Base-by-base conservation (phyloP, 2,888 invertebrate genomes). In the Thereva unica region DNA sequence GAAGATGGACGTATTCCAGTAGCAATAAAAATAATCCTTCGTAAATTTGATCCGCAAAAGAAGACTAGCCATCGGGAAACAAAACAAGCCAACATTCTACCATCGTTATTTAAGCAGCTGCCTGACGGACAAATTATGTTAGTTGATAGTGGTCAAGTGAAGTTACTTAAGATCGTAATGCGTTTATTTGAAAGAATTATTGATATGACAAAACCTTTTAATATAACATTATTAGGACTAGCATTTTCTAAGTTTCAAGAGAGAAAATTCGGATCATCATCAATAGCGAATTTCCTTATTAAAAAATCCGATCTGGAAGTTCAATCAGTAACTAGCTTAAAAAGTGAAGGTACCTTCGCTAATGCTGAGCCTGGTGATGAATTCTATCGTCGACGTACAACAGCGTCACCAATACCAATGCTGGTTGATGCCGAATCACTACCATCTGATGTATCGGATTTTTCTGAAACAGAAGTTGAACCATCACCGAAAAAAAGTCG, bases 201-300 rank as follows among this genome's bases (percentile, higher is more conserved):
- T 67, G 87, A 90, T 76, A 83, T 88, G 71, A 84, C 85, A 38
- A 87, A 88, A 80, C 89, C 90, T 70, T 92, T 90, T 81, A 91
- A 91, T 79, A 86, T 92, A 73, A 92, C 91, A 0, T 80, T 92
- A 64, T 83, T 92, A 67, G 92, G 92, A n/a, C 82, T 92, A 74
- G 89, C 91, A 23, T 92, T 92, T 77, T 90, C 90, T 1, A 92
- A 92, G 78, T 92, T 92, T 76, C 87, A 88, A 73, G 91, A 89
- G 72, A 53, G 87, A 67, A 86, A 86, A 77, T 85, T 85, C 3
- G 89, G 89, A 1, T 85, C 86, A 71, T 85, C 88, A 73, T 89
- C 90, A 9, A 89, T 92, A 73, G 87, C 89, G 5, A 89, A 88
- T 68, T 91, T 89, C 76, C 82, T 92, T 59, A 86, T 88, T 77